These are phyloP conservation scores for Ganaspis sp. DNA, from an alignment of 1,140 invertebrate genomes.

Conservation along the genomic window DNA sequence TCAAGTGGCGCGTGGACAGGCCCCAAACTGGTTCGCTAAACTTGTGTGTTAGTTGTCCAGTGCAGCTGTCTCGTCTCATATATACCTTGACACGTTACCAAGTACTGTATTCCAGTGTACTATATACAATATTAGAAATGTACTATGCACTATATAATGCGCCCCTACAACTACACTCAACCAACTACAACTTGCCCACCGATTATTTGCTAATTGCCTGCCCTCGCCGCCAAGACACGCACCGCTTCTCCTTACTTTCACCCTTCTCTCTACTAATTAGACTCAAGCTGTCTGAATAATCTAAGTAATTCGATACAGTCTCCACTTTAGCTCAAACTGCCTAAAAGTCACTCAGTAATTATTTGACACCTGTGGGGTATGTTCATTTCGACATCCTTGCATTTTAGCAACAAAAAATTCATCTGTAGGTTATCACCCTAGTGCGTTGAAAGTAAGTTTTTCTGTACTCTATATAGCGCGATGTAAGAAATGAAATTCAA, in stretches of 20 bases:
- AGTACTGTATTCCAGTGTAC: background rate
- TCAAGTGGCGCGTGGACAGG: slow-evolving; percentile 7
- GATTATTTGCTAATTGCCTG: slow-evolving; percentile 12
- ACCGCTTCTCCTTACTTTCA: slow-evolving; percentile 16
- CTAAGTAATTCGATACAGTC: slow-evolving; percentile 24
- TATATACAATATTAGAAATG: background rate
- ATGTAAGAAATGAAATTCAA: too few species aligned
- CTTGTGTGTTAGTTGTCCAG: slow-evolving; percentile 1
- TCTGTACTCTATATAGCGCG: too few species aligned
- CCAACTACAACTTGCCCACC: background rate
- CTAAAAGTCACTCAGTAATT: background rate
- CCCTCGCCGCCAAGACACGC: slow-evolving; percentile 12
- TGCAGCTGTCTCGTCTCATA: background rate
- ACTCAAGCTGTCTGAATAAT: slow-evolving; percentile 27
- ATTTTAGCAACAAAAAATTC: too few species aligned
- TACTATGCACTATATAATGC: background rate
- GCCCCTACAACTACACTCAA: slow-evolving; percentile 1
- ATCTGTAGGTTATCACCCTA: too few species aligned
- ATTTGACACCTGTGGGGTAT: slow-evolving; percentile 13
- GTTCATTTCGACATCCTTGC: too few species aligned
- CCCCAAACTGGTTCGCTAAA: background rate
- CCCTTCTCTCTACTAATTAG: slow-evolving; percentile 26
- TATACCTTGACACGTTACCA: background rate
- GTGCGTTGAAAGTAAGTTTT: too few species aligned
- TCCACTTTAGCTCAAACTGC: background rate